A percentile compares a stretch with the other conserved stretches of the same genome.
Conservation (phyloP, 1,140 invertebrate species). For the Platyscapa corneri region DNA sequence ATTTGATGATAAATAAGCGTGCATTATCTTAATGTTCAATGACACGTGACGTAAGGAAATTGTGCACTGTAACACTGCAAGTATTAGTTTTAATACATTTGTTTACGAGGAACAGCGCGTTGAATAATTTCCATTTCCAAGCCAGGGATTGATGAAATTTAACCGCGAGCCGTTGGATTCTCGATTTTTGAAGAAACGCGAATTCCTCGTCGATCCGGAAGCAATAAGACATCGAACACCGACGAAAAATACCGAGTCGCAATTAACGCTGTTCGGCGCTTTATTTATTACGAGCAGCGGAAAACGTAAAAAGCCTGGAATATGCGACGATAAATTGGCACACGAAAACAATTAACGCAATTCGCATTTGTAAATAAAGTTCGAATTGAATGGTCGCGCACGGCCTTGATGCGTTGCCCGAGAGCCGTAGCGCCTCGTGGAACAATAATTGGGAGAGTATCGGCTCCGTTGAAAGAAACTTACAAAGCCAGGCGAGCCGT, state of each 20-base stretch:
- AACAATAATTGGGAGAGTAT: slow-evolving; percentile 7
- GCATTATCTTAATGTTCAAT: neutral
- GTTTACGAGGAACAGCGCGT: neutral
- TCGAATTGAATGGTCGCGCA: neutral
- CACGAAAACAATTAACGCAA: too few species aligned
- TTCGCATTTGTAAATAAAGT: too few species aligned
- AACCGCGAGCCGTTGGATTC: too few species aligned
- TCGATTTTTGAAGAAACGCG: too few species aligned
- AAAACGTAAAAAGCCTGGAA: neutral
- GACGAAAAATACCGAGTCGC: neutral
- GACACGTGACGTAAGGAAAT: slow-evolving; percentile 11
- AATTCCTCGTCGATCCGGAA: neutral
- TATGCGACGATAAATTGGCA: too few species aligned
- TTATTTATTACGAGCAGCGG: neutral
- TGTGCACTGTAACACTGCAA: neutral
- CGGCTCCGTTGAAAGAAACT: neutral
- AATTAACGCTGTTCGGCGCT: neutral
- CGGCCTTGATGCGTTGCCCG: neutral
- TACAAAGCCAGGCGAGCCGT: neutral
- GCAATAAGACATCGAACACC: neutral
- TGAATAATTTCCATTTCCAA: too few species aligned
- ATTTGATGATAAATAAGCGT: slow-evolving; percentile 40
- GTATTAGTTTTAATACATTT: neutral
- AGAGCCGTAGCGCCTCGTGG: too few species aligned
- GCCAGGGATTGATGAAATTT: neutral